These are phyloP conservation scores for Dicycla oo DNA, from an alignment of 2,888 invertebrate species.

Conservation along the genomic window DNA sequence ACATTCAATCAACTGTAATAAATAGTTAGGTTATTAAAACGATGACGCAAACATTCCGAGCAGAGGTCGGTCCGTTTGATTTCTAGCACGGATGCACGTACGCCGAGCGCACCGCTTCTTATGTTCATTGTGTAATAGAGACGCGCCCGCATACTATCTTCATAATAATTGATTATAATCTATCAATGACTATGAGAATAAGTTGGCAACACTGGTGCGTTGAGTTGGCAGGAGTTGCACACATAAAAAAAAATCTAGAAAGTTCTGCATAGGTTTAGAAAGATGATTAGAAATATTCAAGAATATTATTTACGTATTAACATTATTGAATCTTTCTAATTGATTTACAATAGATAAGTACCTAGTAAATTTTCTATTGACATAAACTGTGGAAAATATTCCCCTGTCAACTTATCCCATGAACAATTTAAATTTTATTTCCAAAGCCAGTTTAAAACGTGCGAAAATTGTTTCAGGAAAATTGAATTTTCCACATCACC, in stretches of 20 bases:
- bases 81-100: conserved; percentile 77
- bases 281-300: too few relatives aligned
- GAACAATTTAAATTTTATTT: background rate
- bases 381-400: background rate
- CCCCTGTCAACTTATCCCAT: too few relatives aligned
- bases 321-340: background rate
- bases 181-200: conserved; percentile 51
- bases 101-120: conserved; percentile 48
- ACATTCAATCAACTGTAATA: conserved; percentile 18
- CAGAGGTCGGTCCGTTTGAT: conserved; percentile 76
- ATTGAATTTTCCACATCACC: conserved; percentile 33
- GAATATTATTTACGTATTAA: too few relatives aligned
- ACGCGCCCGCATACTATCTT: conserved; percentile 62
- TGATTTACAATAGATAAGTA: background rate
- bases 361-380: background rate
- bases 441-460: background rate
- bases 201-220: conserved; percentile 30
- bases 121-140: conserved; percentile 63
- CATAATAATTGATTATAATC: conserved; percentile 44
- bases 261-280: background rate
- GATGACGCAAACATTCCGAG: conserved; percentile 70
- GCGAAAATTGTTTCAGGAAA: conserved; percentile 21
- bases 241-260: conserved; percentile 3
- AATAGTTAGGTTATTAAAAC: conserved; percentile 40
- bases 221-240: conserved; percentile 20